A percentile compares a stretch with the other conserved stretches of the same genome.
These are phyloP conservation scores for Acanthurus lineatus DNA, from an alignment of 2,797 vertebrate genomes.

Conservation along the genomic window DNA sequence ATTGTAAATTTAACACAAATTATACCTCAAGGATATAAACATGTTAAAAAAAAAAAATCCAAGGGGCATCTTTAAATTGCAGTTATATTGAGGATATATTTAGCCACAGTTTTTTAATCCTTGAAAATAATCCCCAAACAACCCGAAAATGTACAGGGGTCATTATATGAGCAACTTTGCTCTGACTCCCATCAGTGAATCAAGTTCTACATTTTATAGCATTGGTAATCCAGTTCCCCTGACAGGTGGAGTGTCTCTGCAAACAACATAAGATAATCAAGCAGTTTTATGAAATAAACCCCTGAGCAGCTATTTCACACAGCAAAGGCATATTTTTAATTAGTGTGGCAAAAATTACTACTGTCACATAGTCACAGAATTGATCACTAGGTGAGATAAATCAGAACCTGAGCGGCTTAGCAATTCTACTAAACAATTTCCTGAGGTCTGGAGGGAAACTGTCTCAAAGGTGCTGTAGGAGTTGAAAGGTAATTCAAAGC, in stretches of 20 bases:
- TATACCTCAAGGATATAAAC: neutral
- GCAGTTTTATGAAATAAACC: conserved; percentile 4
- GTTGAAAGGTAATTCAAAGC: conserved; percentile 19
- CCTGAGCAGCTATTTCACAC: neutral
- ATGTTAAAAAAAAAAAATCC: too few species aligned
- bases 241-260: neutral
- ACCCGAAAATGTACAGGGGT: neutral
- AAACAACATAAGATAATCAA: neutral
- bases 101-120: neutral
- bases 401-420: neutral
- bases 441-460: neutral
- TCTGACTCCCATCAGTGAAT: conserved; percentile 3
- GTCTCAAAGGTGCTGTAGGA: neutral
- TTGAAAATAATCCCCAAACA: neutral
- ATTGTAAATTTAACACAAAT: neutral
- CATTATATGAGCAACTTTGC: neutral
- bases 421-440: conserved; percentile 11
- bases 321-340: neutral
- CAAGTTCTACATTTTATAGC: neutral
- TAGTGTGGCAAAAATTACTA: neutral
- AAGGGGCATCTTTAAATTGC: neutral
- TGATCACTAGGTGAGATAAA: neutral
- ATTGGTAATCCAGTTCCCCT: neutral
- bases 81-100: neutral
- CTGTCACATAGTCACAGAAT: neutral